Evolutionary conservation across 2,888 invertebrate genomes (phyloP).

Genomic region (Muschampia staudingeri): DNA sequence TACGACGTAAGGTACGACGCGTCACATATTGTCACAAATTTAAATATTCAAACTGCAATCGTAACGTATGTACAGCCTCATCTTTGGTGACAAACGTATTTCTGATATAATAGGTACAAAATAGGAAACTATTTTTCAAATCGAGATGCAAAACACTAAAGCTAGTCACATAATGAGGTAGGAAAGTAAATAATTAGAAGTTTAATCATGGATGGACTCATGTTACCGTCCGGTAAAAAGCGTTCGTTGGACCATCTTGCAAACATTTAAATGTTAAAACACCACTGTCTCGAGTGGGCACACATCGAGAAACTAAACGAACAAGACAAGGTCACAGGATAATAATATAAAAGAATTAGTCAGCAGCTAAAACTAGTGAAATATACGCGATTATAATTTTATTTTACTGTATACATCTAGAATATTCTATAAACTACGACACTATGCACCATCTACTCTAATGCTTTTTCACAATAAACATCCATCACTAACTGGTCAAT

Average conservation of each 20-base stretch:
- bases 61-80: constrained; percentile 80
- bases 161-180: constrained; percentile 89
- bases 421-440: constrained; percentile 71
- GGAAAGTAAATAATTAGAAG: constrained; percentile 83
- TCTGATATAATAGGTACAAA: constrained; percentile 74
- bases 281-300: not conserved
- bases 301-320: constrained; percentile 21
- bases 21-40: constrained; percentile 63
- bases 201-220: constrained; percentile 78
- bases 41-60: constrained; percentile 72
- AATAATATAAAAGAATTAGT: constrained; percentile 31
- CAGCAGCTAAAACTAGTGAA: constrained; percentile 32
- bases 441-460: constrained; percentile 75
- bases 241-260: constrained; percentile 32
- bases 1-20: constrained; percentile 38
- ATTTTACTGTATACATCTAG: constrained; percentile 41
- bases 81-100: constrained; percentile 86
- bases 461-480: constrained; percentile 71
- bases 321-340: constrained; percentile 18
- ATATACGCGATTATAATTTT: constrained; percentile 45
- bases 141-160: constrained; percentile 78
- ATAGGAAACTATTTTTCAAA: constrained; percentile 71
- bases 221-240: constrained; percentile 49
- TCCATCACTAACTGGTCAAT: constrained; percentile 58
- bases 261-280: constrained; percentile 12